Evolutionary conservation across 2,888 invertebrate genomes (phyloP), one percentile per base, ranked within the genome.

Genomic region (Papilio gigon): DNA sequence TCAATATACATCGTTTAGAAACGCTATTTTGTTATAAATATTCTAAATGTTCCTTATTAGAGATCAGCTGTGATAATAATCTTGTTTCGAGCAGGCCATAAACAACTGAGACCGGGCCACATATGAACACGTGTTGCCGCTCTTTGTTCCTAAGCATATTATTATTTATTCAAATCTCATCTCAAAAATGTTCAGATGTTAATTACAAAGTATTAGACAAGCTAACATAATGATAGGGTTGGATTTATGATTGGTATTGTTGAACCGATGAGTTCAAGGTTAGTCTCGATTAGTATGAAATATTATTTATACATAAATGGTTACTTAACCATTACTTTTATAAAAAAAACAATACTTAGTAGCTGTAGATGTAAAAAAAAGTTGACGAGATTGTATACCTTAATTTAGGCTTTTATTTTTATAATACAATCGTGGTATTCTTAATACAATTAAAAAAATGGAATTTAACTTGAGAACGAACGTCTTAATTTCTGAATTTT

Each of bases 231-330:
- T 86, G 73, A 78, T 72, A 75, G 78, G 79, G 80, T 77, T 74
- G 68, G 44, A 33, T 42, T 68, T 64, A 67, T 72, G 73, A 71
- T 71, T 68, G 69, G 72, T 71, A 76, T 77, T 76, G 77, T 78
- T 77, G 65, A 74, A 74, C 74, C 71, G 82, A 81, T 78, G 77
- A 78, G 87, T 85, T 86, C 88, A 88, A 87, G 88, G 87, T 68
- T 79, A 80, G 72, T 70, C 58, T 70, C 69, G 74, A 71, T 69
- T 33, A 25, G 17, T 56, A 56, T 66, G 35, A 33, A 58, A 37
- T 40, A 42, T 14, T 40, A 33, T 62, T 40, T 33, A 37, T 17
- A n/a, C 30, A 2, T n/a, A 53, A 53, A 53, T 53, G 12, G 1
- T 11, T 37, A 37, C 9, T 37, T 8, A 33, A 33, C 22, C 25